Evolutionary conservation across 2,113 vertebrate species (phyloP).

Genomic region (Rallus limicola): DNA sequence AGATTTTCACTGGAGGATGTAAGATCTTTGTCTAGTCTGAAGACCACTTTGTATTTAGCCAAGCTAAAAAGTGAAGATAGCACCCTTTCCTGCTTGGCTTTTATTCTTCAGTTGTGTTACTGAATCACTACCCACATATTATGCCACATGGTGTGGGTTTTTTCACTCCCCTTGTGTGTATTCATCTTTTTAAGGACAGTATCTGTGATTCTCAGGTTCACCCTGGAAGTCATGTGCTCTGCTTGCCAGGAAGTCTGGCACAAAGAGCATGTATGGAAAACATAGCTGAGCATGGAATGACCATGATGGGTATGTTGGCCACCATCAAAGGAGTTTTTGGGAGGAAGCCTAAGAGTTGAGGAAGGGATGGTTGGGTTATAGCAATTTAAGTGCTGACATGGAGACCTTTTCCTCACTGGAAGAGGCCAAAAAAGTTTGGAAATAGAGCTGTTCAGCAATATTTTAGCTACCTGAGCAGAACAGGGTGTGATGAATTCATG

Average conservation of each 20-base stretch:
- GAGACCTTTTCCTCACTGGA: neutral
- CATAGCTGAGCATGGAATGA: neutral
- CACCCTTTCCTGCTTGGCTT: neutral
- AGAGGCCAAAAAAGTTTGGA: neutral
- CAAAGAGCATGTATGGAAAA: neutral
- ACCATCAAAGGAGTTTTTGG: neutral
- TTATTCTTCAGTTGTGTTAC: neutral
- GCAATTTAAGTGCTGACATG: rapidly evolving
- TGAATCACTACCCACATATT: neutral
- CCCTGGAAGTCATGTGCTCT: neutral
- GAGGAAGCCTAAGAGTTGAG: neutral
- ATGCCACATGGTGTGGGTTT: rapidly evolving
- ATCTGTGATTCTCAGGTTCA: neutral
- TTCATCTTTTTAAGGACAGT: neutral
- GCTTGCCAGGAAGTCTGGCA: neutral
- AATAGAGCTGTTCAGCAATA: neutral
- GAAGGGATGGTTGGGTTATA: neutral
- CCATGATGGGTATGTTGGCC: rapidly evolving
- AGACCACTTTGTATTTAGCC: neutral
- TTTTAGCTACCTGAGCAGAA: neutral
- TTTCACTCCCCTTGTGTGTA: neutral
- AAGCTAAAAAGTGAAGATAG: neutral
- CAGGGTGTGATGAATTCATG: neutral
- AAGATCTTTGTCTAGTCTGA: neutral
- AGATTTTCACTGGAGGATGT: neutral